Evolutionary conservation across 2,797 vertebrate species (phyloP).

Genomic region (Acanthis flammea): DNA sequence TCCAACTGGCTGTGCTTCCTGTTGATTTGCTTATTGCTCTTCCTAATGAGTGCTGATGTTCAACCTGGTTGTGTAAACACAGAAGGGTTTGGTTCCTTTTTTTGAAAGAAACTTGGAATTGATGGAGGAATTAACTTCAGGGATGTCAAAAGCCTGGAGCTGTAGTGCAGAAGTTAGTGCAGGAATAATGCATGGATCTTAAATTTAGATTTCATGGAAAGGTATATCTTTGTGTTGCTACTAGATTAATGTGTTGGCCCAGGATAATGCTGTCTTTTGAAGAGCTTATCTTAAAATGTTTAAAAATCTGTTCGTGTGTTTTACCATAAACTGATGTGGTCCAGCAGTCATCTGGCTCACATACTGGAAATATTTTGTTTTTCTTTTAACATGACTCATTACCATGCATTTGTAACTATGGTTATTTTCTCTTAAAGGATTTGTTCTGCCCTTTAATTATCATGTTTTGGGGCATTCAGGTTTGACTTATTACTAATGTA

Average conservation of each 20-base stretch:
- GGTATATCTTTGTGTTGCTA: not conserved
- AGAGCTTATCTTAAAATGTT: constrained; percentile 44
- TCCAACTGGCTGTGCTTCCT: not conserved
- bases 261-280: constrained; percentile 32
- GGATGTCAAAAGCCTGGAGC: not conserved
- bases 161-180: not conserved
- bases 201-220: not conserved
- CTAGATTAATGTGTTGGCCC: constrained; percentile 5
- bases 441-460: constrained; percentile 11
- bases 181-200: not conserved
- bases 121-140: not conserved
- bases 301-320: constrained; percentile 44
- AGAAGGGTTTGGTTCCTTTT: not conserved
- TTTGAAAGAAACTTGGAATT: not conserved
- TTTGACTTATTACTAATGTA: not conserved
- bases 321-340: constrained; percentile 52
- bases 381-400: constrained; percentile 22
- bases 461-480: not conserved
- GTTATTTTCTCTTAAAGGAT: constrained; percentile 36
- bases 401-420: constrained; percentile 4
- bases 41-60: not conserved
- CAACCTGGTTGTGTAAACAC: not conserved
- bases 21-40: not conserved
- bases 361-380: constrained; percentile 46
- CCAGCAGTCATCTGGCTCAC: constrained; percentile 38